phyloP scores from a whole-genome alignment of 2,797 vertebrate genomes.

The Sorex maritimensis region DNA sequence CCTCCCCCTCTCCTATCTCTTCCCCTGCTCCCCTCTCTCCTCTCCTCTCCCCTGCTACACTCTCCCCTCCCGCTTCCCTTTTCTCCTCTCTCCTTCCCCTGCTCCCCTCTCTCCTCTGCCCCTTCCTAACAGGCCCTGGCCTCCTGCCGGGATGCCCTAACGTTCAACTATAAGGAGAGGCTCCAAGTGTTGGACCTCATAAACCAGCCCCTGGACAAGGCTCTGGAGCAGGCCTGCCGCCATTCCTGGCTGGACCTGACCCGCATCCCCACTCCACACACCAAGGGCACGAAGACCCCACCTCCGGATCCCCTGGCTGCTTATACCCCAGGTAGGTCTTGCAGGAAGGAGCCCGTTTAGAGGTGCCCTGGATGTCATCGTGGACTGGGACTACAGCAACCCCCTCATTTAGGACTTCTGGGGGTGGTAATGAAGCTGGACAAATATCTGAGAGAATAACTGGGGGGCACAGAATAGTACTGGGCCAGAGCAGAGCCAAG shows the following conservation, averaged over 20 bases:
- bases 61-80: no score
- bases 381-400: no score
- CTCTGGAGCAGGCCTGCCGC: constrained; percentile 82
- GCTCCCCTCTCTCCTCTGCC: neutral
- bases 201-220: constrained; percentile 84
- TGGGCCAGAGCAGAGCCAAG: no score
- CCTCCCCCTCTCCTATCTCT: no score
- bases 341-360: neutral
- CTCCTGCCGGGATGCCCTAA: constrained; percentile 75
- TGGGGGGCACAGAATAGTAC: no score
- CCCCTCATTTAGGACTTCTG: no score
- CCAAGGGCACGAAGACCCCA: constrained; percentile 82
- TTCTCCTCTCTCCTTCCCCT: neutral
- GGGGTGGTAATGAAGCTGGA: no score
- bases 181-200: constrained; percentile 83
- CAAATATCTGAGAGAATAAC: no score
- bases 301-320: constrained; percentile 78
- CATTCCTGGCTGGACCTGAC: constrained; percentile 84
- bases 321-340: constrained; percentile 84
- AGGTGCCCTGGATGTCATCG: no score
- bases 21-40: no score
- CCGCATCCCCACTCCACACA: constrained; percentile 53
- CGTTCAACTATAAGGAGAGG: constrained; percentile 79
- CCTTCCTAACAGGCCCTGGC: constrained; percentile 75
- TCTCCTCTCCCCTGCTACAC: no score